Percentiles rank a stretch among this genome's conserved stretches.
These are phyloP conservation scores for Steinernema carpocapsae DNA, from an alignment of 2,888 invertebrate species.

Conservation along the genomic window DNA sequence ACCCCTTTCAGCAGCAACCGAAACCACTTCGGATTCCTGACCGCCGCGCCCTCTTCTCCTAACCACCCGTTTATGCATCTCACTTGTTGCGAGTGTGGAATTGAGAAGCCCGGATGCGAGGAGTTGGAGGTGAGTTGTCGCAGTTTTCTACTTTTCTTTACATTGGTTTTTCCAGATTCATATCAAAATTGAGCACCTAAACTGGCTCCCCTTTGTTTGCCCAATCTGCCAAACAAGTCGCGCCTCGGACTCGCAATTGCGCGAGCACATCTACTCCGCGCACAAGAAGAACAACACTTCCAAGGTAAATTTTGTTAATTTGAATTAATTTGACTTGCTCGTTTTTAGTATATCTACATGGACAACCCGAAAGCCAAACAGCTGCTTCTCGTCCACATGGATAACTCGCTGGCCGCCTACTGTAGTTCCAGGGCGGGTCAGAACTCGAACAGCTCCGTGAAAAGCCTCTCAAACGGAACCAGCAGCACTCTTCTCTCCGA, in stretches of 20 bases:
- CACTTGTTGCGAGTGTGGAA: constrained; percentile 65
- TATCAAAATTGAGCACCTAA: constrained; percentile 64
- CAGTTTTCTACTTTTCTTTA: too few species aligned
- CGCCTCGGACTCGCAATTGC: constrained; percentile 66
- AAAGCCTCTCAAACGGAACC: neutral
- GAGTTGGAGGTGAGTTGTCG: constrained; percentile 58
- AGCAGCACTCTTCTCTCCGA: neutral
- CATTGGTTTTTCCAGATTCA: constrained; percentile 45
- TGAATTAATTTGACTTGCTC: neutral
- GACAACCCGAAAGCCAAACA: constrained; percentile 65
- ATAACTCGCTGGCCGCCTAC: constrained; percentile 13
- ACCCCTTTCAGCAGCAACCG: constrained; percentile 26
- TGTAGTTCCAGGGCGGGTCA: neutral
- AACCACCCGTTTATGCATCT: constrained; percentile 39
- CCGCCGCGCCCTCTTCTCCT: neutral
- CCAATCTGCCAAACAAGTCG: constrained; percentile 58
- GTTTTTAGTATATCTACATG: constrained; percentile 60
- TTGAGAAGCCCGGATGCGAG: constrained; percentile 60
- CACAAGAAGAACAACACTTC: constrained; percentile 53
- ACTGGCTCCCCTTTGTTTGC: constrained; percentile 68
- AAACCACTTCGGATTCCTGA: constrained; percentile 24
- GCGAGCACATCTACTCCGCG: constrained; percentile 64
- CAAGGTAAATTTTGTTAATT: neutral
- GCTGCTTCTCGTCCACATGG: constrained; percentile 59
- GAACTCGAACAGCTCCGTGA: neutral